These are phyloP conservation scores for Drosophila funebris DNA, from an alignment of 1,140 invertebrate species.

Conservation along the genomic window DNA sequence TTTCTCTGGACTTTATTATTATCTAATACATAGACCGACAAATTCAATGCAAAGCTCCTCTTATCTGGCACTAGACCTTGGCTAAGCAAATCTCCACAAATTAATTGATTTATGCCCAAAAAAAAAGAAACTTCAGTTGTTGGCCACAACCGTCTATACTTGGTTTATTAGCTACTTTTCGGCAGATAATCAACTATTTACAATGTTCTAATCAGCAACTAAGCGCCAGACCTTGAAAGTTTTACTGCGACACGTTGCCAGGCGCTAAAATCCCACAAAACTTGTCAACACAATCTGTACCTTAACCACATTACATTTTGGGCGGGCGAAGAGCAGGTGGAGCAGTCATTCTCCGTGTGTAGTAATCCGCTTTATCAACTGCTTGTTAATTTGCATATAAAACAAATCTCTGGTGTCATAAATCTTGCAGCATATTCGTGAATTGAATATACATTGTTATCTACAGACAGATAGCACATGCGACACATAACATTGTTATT, in stretches of 20 bases:
- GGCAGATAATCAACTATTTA: conserved; percentile 44
- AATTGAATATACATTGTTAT: conserved; percentile 2
- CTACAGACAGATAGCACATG: background rate
- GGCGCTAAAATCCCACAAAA: conserved; percentile 18
- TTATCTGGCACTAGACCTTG: conserved; percentile 18
- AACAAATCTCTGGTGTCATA: conserved; percentile 23
- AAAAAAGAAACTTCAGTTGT: too few species aligned
- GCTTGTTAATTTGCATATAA: conserved; percentile 35
- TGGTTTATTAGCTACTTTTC: conserved; percentile 16
- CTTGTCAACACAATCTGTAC: background rate
- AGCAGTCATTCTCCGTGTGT: background rate
- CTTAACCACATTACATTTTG: background rate
- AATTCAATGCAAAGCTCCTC: conserved; percentile 11
- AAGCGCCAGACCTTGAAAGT: conserved; percentile 26
- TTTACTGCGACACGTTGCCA: conserved; percentile 32
- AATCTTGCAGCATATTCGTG: conserved; percentile 5
- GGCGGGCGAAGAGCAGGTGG: background rate
- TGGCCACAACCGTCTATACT: too few species aligned
- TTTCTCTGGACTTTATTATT: conserved; percentile 1
- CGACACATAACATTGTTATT: background rate
- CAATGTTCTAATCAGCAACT: conserved; percentile 46
- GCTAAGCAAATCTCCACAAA: conserved; percentile 37
- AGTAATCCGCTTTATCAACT: conserved; percentile 15
- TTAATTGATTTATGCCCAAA: conserved; percentile 33
- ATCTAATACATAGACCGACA: conserved; percentile 5